phyloP scores from a whole-genome alignment of 2,888 invertebrate genomes.

The Anthoptus insignis region DNA sequence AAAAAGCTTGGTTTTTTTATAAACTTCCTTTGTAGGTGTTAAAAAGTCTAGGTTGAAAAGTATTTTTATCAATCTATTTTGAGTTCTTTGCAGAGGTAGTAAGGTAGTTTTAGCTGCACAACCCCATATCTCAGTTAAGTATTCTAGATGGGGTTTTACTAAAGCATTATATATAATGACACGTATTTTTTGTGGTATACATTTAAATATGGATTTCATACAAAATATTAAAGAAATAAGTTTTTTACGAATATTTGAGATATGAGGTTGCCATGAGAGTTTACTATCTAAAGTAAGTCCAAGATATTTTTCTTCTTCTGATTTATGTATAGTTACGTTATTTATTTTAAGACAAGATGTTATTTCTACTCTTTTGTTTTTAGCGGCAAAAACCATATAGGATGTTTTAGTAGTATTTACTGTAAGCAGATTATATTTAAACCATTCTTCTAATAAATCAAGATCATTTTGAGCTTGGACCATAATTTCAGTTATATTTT shows the following conservation, averaged over 20 bases:
- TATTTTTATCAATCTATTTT: slow-evolving; percentile 1
- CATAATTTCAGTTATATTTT: background rate
- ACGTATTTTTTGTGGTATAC: background rate
- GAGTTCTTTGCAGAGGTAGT: slow-evolving; percentile 1
- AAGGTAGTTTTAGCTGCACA: slow-evolving; percentile 22
- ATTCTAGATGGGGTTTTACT: background rate
- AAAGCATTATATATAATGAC: background rate
- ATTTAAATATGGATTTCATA: background rate
- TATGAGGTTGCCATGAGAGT: background rate
- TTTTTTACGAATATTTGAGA: background rate
- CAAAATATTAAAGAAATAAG: background rate
- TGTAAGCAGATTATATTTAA: background rate
- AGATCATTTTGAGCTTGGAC: background rate
- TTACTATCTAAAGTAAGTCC: background rate
- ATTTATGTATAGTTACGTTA: background rate
- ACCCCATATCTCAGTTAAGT: slow-evolving; percentile 22
- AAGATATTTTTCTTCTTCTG: background rate
- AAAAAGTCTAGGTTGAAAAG: background rate
- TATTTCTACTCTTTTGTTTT: background rate
- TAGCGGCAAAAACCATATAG: too few relatives aligned
- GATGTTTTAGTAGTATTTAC: background rate
- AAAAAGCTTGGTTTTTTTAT: background rate
- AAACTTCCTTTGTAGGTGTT: background rate
- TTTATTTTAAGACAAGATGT: background rate
- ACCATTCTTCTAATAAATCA: background rate